Evolutionary conservation across 2,797 vertebrate genomes (phyloP).

Genomic region (Vireo griseus): DNA sequence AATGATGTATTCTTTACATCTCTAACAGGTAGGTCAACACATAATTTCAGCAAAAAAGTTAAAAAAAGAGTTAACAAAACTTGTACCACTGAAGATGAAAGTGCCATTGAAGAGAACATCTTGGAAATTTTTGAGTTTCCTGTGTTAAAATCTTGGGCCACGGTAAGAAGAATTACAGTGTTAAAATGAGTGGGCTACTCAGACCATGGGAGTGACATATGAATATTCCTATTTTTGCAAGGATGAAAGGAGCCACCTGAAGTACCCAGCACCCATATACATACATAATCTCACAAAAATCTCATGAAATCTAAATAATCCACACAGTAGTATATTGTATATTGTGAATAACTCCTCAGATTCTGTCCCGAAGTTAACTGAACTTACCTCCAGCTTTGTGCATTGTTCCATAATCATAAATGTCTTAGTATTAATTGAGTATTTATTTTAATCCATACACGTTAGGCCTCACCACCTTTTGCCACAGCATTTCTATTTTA

Average conservation of each 20-base stretch:
- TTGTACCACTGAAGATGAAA: not conserved
- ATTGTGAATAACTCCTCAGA: not conserved
- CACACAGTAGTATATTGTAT: rapidly evolving
- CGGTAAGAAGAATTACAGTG: not conserved
- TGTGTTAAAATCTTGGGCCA: not conserved
- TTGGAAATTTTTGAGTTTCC: not conserved
- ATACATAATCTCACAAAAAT: not conserved
- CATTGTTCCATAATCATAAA: not conserved
- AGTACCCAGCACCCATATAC: not conserved
- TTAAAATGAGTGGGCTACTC: not conserved
- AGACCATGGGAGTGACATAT: not conserved
- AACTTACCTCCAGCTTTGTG: not conserved
- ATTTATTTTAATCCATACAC: not conserved
- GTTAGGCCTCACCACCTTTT: not conserved
- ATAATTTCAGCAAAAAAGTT: not conserved
- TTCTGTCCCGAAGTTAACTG: not conserved
- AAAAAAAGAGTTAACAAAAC: not conserved
- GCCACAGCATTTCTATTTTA: not conserved
- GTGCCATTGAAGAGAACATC: not conserved
- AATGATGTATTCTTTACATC: not conserved
- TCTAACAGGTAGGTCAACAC: not conserved
- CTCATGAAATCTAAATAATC: not conserved
- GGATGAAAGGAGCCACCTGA: not conserved
- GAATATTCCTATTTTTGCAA: not conserved
- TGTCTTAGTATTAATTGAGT: not conserved